These are phyloP conservation scores for Drosophila recens DNA, from an alignment of 2,888 invertebrate species.

Conservation along the genomic window DNA sequence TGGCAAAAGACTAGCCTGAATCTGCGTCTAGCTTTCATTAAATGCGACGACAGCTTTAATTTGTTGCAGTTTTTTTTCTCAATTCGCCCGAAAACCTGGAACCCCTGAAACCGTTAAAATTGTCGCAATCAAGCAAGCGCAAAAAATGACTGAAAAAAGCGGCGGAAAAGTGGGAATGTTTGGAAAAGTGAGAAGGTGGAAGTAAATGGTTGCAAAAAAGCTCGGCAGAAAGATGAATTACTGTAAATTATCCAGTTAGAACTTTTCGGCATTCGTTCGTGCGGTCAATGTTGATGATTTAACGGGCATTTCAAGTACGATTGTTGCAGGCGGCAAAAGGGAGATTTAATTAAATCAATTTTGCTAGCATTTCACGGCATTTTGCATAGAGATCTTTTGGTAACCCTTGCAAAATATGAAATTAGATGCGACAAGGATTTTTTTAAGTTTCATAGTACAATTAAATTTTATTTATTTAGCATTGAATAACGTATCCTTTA, in stretches of 20 bases:
- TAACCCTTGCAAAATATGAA: background rate
- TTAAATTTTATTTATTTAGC: too few relatives aligned
- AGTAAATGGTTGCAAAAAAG: constrained; percentile 23
- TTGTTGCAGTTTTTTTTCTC: constrained; percentile 24
- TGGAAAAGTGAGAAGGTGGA: constrained; percentile 1
- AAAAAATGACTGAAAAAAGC: constrained; percentile 31
- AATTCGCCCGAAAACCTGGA: constrained; percentile 57
- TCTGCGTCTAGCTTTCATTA: constrained; percentile 60
- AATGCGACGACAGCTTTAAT: constrained; percentile 72
- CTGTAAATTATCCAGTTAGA: constrained; percentile 80
- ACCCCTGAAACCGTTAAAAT: constrained; percentile 69
- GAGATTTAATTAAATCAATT: constrained; percentile 38
- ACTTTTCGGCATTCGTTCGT: constrained; percentile 44
- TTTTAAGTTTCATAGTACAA: too few relatives aligned
- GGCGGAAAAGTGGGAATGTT: constrained; percentile 1
- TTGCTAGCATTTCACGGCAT: constrained; percentile 27
- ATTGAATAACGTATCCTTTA: too few relatives aligned
- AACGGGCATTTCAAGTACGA: constrained; percentile 15
- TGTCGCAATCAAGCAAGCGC: constrained; percentile 76
- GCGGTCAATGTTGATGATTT: constrained; percentile 39
- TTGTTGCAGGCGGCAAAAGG: background rate
- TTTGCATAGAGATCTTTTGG: constrained; percentile 9
- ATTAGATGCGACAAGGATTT: background rate
- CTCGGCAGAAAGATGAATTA: constrained; percentile 78
- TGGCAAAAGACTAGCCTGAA: background rate